These are phyloP conservation scores for Moxostoma hubbsi DNA, from an alignment of 2,797 vertebrate species.

Conservation along the genomic window DNA sequence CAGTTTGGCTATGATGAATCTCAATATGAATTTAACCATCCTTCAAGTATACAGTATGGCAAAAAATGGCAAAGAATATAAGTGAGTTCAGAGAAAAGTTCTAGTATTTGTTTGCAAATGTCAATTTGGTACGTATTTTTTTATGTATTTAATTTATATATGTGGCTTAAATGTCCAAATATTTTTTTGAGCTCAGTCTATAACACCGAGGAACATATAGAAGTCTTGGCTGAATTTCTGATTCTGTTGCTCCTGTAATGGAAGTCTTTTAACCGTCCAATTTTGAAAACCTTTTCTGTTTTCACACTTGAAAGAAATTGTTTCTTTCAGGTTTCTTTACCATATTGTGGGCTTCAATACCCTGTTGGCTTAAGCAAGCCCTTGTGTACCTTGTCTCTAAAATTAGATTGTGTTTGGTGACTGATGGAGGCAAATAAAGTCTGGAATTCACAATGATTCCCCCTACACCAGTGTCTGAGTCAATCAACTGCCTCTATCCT, in stretches of 20 bases:
- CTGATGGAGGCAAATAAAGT: constrained; percentile 21
- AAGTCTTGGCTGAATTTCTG: neutral
- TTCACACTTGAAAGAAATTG: neutral
- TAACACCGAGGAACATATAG: too few relatives aligned
- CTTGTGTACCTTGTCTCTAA: constrained; percentile 5
- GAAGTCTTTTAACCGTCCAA: neutral
- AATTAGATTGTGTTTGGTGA: constrained; percentile 17
- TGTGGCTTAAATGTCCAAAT: too few relatives aligned
- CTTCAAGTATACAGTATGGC: too few relatives aligned
- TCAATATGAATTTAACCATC: too few relatives aligned
- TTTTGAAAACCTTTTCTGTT: neutral
- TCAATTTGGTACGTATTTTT: too few relatives aligned
- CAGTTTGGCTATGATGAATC: too few relatives aligned
- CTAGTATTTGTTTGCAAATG: too few relatives aligned
- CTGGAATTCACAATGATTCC: constrained; percentile 31
- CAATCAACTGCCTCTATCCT: constrained; percentile 48
- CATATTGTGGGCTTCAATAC: neutral
- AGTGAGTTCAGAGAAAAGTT: too few relatives aligned
- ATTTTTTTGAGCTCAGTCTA: too few relatives aligned
- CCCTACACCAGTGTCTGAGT: constrained; percentile 11
- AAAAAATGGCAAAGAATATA: too few relatives aligned
- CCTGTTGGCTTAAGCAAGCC: neutral
- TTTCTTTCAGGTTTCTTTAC: neutral
- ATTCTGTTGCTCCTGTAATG: neutral
- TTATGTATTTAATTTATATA: too few relatives aligned